Percentiles rank a stretch among this genome's conserved stretches.
These are phyloP conservation scores for Synanceia verrucosa DNA, from an alignment of 2,797 vertebrate genomes.

Conservation along the genomic window DNA sequence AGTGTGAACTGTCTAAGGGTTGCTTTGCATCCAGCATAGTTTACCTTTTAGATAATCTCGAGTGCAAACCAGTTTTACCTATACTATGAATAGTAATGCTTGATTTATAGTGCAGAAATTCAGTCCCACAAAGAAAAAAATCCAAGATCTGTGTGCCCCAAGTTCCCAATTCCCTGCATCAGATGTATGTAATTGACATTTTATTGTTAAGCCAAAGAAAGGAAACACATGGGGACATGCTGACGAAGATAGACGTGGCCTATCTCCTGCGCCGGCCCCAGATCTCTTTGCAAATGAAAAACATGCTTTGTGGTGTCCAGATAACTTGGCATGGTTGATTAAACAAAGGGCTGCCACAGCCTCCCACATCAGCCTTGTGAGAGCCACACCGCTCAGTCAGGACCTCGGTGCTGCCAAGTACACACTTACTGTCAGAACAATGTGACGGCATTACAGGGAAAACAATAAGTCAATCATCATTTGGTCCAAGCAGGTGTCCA, in stretches of 20 bases:
- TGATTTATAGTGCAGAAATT: not conserved
- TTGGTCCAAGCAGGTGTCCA: slow-evolving; percentile 17
- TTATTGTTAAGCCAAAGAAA: slow-evolving; percentile 76
- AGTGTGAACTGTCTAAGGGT: not conserved
- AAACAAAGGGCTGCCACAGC: slow-evolving; percentile 66
- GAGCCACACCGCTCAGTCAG: slow-evolving; percentile 41
- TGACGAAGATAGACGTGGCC: slow-evolving; percentile 66
- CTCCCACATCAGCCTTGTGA: slow-evolving; percentile 42
- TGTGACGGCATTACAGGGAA: slow-evolving; percentile 15
- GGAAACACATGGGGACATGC: slow-evolving; percentile 71
- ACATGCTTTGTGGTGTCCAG: slow-evolving; percentile 75
- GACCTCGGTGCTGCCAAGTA: slow-evolving; percentile 33
- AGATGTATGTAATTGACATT: slow-evolving; percentile 68
- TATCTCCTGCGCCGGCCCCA: slow-evolving; percentile 56
- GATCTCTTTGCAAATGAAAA: slow-evolving; percentile 65
- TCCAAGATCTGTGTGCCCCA: slow-evolving; percentile 34
- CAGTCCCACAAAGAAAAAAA: slow-evolving; percentile 12
- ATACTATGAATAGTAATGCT: not conserved
- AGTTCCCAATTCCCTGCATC: slow-evolving; percentile 51
- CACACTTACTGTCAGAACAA: slow-evolving; percentile 51
- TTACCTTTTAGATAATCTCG: not conserved
- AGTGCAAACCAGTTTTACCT: not conserved
- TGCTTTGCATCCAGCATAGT: not conserved
- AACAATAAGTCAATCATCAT: slow-evolving; percentile 16
- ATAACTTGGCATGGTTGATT: slow-evolving; percentile 71